These are phyloP conservation scores for Perca fluviatilis DNA, from an alignment of 2,113 vertebrate genomes.

Conservation along the genomic window DNA sequence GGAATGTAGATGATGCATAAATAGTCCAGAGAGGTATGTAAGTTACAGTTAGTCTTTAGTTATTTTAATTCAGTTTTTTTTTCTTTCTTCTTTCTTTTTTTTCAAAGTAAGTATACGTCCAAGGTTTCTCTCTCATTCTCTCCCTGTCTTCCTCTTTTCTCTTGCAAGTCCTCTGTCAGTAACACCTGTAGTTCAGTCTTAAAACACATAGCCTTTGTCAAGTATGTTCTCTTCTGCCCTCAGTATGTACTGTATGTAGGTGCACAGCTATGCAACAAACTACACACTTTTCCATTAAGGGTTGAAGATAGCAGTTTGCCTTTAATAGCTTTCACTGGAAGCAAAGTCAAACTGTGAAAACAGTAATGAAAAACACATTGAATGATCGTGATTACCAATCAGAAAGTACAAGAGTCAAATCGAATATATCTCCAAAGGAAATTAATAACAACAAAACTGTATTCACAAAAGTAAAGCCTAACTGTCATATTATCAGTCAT, in stretches of 20 bases:
- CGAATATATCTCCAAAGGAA: not conserved
- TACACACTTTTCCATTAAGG: constrained; percentile 1
- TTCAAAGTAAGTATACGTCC: not conserved
- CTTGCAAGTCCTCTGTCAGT: constrained; percentile 25
- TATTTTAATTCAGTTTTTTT: constrained; percentile 21
- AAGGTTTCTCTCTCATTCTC: constrained; percentile 29
- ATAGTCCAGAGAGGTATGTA: constrained; percentile 3
- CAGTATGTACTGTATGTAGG: not conserved
- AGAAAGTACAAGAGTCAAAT: not conserved
- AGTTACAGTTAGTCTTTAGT: not conserved
- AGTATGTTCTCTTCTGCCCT: not conserved
- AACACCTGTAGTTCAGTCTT: not conserved
- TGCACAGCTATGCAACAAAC: not conserved
- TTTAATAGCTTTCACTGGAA: not conserved
- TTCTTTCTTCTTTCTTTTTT: not conserved
- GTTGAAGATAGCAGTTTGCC: not conserved
- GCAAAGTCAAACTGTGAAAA: not conserved
- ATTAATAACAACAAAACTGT: not conserved
- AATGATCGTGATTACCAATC: not conserved
- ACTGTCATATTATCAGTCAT: not conserved
- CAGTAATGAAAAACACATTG: not conserved
- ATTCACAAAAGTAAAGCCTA: not conserved
- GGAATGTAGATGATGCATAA: constrained; percentile 2
- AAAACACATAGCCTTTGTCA: constrained; percentile 3
- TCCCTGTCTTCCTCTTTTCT: constrained; percentile 1